Base-by-base conservation (phyloP, 2,113 vertebrate species). In the Paramormyrops kingsleyae region DNA sequence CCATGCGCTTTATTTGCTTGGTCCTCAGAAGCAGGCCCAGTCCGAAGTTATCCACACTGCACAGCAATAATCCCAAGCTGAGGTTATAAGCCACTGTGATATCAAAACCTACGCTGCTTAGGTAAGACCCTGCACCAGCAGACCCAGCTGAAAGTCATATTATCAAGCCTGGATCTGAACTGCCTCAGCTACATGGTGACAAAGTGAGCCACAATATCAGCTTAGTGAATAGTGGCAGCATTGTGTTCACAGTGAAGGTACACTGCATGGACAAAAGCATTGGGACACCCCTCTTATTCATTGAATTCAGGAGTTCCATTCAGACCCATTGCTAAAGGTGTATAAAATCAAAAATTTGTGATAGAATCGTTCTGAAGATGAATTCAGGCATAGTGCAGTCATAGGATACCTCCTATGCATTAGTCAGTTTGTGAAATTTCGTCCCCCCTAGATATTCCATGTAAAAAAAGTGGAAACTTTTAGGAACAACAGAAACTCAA, bases 1-100 rank as follows among this genome's bases (percentile, higher is more conserved):
- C 59, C 97, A 98, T 98, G 15, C 97, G 95, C 83, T 97, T 97
- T 93, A 98, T 97, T 91, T 98, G 97, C 91, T 95, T 96, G 88
- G 95, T 96, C 53, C 94, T 92, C 89, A 97, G 96, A 56, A 98
- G 94, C 85, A 97, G 94, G 52, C 97, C 97, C 91, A 98, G 94
- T 89, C 97, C 97, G 91, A 97, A 97, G 92, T 97, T 96, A 93
- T 97, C 97, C 70, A 97, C 96, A 1, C 97, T 97, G 88, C 5
- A 66, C 46, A 47, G 44, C 35, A 84, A 84, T 47, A 84, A 84
- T 47, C 19, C 83, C 44, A 84, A 24, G 1, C 9, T 19, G 6
- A 7, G 39, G 44, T 46, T 84, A 84, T 27, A 19, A 24, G 19
- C 24, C 17, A 46, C 49, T 56, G 31, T 15, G 35, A 35, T 52